These are phyloP conservation scores for Miltochrista miniata DNA, from an alignment of 2,888 invertebrate genomes.

Conservation along the genomic window DNA sequence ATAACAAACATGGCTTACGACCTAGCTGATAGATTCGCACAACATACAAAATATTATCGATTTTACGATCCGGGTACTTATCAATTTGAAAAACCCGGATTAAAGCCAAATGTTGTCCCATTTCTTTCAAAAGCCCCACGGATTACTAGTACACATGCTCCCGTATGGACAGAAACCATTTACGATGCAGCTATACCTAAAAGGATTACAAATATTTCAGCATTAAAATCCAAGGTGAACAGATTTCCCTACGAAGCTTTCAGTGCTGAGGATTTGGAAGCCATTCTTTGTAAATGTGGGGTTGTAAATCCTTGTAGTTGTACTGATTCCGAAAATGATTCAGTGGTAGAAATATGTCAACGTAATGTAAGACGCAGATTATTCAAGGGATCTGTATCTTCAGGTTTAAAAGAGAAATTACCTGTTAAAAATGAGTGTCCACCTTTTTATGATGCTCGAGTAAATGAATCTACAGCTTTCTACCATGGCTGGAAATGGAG, in stretches of 20 bases:
- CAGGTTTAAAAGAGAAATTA: slow-evolving; percentile 8
- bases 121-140: slow-evolving; percentile 61
- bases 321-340: slow-evolving; percentile 34
- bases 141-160: slow-evolving; percentile 28
- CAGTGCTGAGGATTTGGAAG: slow-evolving; percentile 57
- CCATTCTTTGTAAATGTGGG: slow-evolving; percentile 63
- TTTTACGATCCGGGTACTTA: slow-evolving; percentile 69
- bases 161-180: slow-evolving; percentile 61
- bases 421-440: slow-evolving; percentile 36
- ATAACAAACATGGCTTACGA: slow-evolving; percentile 55
- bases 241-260: slow-evolving; percentile 65
- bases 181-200: slow-evolving; percentile 40
- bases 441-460: slow-evolving; percentile 58
- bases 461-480: slow-evolving; percentile 57
- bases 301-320: slow-evolving; percentile 57
- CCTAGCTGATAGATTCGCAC: slow-evolving; percentile 51
- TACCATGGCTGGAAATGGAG: slow-evolving; percentile 77
- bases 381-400: slow-evolving; percentile 54
- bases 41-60: slow-evolving; percentile 41
- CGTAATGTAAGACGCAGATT: slow-evolving; percentile 49
- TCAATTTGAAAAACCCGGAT: slow-evolving; percentile 35
- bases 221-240: slow-evolving; percentile 57
- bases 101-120: slow-evolving; percentile 46
- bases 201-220: slow-evolving; percentile 58
- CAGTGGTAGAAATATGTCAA: slow-evolving; percentile 49